Evolutionary conservation across 1,140 invertebrate genomes (phyloP).

Genomic region (honey bee (Apis mellifera)): Amel_HAv3.1 CM009942.2:4757001-4757500

Average conservation of each 20-base stretch:
- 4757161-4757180: conserved; percentile 79
- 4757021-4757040: too few species aligned
- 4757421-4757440: background rate
- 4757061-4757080: too few species aligned
- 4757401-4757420: background rate
- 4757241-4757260: conserved; percentile 68
- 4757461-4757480: too few species aligned
- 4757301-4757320: background rate
- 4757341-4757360: conserved; percentile 1
- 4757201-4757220: conserved; percentile 59
- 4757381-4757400: background rate
- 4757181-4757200: conserved; percentile 77
- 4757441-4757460: too few species aligned
- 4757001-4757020: too few species aligned
- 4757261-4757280: conserved; percentile 29
- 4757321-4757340: conserved; percentile 7
- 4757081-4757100: too few species aligned
- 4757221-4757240: conserved; percentile 71
- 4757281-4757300: conserved; percentile 24
- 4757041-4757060: too few species aligned
- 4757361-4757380: background rate
- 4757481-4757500: too few species aligned
- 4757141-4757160: conserved; percentile 57
- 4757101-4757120: too few species aligned
- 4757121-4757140: conserved; percentile 24